These are phyloP conservation scores for Eospalax fontanierii DNA, from an alignment of 2,797 vertebrate species.

Conservation along the genomic window DNA sequence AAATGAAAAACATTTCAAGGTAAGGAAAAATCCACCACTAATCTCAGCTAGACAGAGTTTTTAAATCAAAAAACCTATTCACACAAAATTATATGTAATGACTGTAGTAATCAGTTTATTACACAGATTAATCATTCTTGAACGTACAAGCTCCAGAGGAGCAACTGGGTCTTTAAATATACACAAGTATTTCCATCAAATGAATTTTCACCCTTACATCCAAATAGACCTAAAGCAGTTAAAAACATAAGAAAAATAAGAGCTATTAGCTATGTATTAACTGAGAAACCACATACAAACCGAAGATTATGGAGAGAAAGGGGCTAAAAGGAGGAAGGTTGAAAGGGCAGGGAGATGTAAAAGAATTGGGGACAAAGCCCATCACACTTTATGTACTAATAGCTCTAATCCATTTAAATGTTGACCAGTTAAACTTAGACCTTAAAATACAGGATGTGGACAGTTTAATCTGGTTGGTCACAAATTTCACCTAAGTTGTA, in stretches of 20 bases:
- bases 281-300: constrained; percentile 95
- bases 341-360: constrained; percentile 86
- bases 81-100: constrained; percentile 92
- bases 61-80: constrained; percentile 91
- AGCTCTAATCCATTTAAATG: constrained; percentile 91
- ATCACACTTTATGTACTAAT: constrained; percentile 93
- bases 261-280: constrained; percentile 99
- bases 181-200: constrained; percentile 98
- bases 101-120: constrained; percentile 99
- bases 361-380: constrained; percentile 88
- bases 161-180: constrained; percentile 99
- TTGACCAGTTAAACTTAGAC: constrained; percentile 88
- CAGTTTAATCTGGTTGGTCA: constrained; percentile 87
- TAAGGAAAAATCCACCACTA: constrained; percentile 83
- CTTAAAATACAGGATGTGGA: constrained; percentile 89
- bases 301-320: constrained; percentile 91
- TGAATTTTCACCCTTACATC: constrained; percentile 98
- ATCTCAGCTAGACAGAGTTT: constrained; percentile 87
- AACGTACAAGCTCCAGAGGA: constrained; percentile 99
- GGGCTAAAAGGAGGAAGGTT: constrained; percentile 80
- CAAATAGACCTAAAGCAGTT: constrained; percentile 95
- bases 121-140: constrained; percentile 99
- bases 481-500: constrained; percentile 89
- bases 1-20: constrained; percentile 78
- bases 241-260: constrained; percentile 95